Conservation (phyloP, 2,113 vertebrate species). For the Gavialis gangeticus region DNA sequence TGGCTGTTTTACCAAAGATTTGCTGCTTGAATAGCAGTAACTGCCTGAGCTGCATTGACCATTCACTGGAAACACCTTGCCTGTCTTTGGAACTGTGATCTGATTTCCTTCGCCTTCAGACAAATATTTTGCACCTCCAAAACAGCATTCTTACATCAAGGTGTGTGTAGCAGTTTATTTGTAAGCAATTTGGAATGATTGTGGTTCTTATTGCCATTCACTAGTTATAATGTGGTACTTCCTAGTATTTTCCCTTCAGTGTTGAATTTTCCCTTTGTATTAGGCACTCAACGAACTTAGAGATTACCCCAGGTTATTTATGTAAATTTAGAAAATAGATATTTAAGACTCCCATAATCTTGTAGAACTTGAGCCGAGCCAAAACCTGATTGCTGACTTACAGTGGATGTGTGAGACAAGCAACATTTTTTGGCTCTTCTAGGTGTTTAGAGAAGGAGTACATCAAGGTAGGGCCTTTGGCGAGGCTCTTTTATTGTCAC, state of each 20-base stretch:
- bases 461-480: slow-evolving; percentile 37
- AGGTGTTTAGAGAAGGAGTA: slow-evolving; percentile 7
- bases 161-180: neutral
- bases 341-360: neutral
- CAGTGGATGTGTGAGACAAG: slow-evolving; percentile 27
- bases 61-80: rapidly evolving
- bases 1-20: neutral
- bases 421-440: slow-evolving; percentile 42
- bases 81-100: neutral
- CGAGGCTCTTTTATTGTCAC: slow-evolving; percentile 4
- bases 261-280: neutral
- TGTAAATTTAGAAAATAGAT: too few species aligned
- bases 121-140: neutral
- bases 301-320: slow-evolving; percentile 14
- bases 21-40: neutral
- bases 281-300: neutral
- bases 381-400: slow-evolving; percentile 12
- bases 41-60: neutral
- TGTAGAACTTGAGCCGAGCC: neutral
- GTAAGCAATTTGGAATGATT: neutral
- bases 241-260: neutral
- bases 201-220: neutral
- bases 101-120: neutral
- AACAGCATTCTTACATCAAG: neutral
- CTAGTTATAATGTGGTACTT: neutral